A percentile compares a stretch with the other conserved stretches of the same genome.
These are phyloP conservation scores for Bubo bubo DNA, from an alignment of 2,113 vertebrate genomes.

Conservation along the genomic window DNA sequence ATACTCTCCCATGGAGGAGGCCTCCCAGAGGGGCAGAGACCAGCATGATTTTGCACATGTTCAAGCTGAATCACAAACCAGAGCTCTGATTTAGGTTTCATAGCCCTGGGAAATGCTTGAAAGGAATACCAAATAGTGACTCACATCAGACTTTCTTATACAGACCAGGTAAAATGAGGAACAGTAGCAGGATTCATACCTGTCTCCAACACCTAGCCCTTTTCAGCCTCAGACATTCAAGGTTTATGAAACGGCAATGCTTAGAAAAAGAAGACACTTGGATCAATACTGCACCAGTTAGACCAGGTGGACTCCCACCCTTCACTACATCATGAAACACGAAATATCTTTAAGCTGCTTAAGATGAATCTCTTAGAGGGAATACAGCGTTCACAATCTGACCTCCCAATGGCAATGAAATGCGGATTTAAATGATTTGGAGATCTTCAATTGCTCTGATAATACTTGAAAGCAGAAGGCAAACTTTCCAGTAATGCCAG, in stretches of 20 bases:
- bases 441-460: not conserved
- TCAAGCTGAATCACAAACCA: not conserved
- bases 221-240: not conserved
- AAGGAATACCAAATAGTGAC: not conserved
- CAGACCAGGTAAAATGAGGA: not conserved
- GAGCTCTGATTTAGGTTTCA: not conserved
- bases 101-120: not conserved
- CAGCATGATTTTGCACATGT: not conserved
- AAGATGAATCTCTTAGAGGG: not conserved
- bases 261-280: not conserved
- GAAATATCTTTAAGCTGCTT: not conserved
- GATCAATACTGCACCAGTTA: not conserved
- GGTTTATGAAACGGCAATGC: not conserved
- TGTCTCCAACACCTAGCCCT: not conserved
- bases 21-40: not conserved
- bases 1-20: not conserved
- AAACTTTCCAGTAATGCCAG: not conserved
- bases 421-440: not conserved
- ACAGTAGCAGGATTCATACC: not conserved
- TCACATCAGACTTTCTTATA: not conserved
- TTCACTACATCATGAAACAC: not conserved
- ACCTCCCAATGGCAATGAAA: not conserved
- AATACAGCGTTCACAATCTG: not conserved
- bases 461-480: not conserved
- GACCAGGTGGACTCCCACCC: not conserved